A percentile compares a stretch with the other conserved stretches of the same genome.
phyloP scores from a whole-genome alignment of 2,113 vertebrate species.

The Manacus vitellinus region DNA sequence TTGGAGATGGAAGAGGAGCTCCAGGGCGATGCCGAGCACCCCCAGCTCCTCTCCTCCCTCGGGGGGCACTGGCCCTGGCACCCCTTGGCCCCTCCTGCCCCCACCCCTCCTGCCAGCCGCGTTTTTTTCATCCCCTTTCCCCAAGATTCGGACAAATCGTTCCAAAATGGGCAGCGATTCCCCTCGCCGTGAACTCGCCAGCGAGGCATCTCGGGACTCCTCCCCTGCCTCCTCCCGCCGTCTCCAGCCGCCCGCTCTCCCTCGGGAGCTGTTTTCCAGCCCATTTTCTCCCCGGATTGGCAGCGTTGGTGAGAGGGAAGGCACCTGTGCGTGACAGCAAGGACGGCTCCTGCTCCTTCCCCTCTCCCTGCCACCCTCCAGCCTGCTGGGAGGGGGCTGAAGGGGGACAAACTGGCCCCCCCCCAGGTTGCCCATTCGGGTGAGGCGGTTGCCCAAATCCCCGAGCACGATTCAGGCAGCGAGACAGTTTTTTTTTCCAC shows the following conservation, averaged over 20 bases:
- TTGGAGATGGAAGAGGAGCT: fast-evolving
- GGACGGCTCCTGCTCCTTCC: background rate
- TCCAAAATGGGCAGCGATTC: background rate
- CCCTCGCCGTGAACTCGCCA: background rate
- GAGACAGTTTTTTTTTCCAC: no score
- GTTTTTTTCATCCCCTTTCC: fast-evolving
- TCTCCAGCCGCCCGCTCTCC: background rate
- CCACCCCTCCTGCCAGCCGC: background rate
- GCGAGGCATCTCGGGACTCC: background rate
- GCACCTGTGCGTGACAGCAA: background rate
- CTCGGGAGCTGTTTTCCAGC: background rate
- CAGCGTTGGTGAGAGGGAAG: background rate
- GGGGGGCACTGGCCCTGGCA: fast-evolving
- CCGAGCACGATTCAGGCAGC: fast-evolving
- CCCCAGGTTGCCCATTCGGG: fast-evolving
- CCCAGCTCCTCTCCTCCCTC: fast-evolving
- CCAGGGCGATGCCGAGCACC: background rate
- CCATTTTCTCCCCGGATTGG: background rate
- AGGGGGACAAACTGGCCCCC: background rate
- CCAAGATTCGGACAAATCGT: background rate
- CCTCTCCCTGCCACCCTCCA: background rate
- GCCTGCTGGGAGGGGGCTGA: background rate
- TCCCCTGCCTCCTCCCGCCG: background rate
- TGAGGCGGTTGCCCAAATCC: background rate
- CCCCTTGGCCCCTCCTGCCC: background rate